Base-by-base conservation (phyloP, 2,797 vertebrate genomes). In the Neoniphon sammara region DNA sequence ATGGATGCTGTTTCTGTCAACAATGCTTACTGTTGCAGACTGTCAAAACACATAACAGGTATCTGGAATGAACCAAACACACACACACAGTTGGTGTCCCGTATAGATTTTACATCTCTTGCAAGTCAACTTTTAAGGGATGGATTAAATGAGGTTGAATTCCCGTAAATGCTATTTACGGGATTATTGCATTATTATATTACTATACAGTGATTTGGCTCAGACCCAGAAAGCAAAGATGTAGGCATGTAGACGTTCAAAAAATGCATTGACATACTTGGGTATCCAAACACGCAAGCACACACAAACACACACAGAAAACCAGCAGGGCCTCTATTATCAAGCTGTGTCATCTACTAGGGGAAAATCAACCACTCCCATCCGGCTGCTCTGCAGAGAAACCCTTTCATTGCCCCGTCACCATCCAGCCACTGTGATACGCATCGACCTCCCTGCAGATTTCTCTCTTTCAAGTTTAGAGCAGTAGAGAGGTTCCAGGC, bases 1-100 rank as follows among this genome's bases (percentile, higher is more conserved):
- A 27, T 65, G 52, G 68, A 78, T 23, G 58, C 23, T 23, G 70
- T 66, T 78, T 75, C 66, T 61, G 61, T 87, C 42, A 27, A 36
- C 49, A 7, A 49, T 53, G 39, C 15, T 78, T 47, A 80, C 25
- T 27, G 25, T 27, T 27, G 62, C 63, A 72, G 36, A 73, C 52
- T 66, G 55, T 70, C 74, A 77, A 66, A 82, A 78, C 68, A 63
- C 36, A 52, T 80, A 44, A 18, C 17, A 20, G 53, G 30, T 12
- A 54, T 42, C 60, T 67, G 36, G 55, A 53, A 66, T 60, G 53
- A 76, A n/a, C n/a, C 53, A 46, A 36, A n/a, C 58, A 27, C 56
- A 60, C 23, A 7, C 34, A 58, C 36, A 11, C 15, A 17, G 15
- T 46, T 39, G 34, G 34, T 36, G 34, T 36, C 34, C 34, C 7